Percentiles rank a stretch among this genome's conserved stretches.
phyloP scores from a whole-genome alignment of 2,888 invertebrate genomes.

The Tenthredo notha region DNA sequence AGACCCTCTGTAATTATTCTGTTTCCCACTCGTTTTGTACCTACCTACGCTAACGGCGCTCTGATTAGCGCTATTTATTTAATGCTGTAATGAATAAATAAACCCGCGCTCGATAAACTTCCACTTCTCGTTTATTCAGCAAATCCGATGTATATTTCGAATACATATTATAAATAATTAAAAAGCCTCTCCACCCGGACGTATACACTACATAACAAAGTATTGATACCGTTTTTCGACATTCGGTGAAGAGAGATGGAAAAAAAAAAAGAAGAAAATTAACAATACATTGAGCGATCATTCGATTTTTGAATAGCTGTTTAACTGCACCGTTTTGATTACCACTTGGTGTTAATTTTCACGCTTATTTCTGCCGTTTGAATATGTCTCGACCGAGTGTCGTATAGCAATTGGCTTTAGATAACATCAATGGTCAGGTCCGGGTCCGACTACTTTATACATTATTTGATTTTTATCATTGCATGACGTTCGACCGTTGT shows the following conservation, averaged over 20 bases:
- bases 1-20: constrained; percentile 76
- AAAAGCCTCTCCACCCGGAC: background rate
- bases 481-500: constrained; percentile 25
- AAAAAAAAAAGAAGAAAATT: background rate
- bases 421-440: constrained; percentile 58
- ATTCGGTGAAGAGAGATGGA: background rate
- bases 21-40: constrained; percentile 70
- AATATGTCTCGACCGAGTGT: constrained; percentile 45
- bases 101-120: constrained; percentile 50
- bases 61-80: constrained; percentile 63
- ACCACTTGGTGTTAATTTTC: constrained; percentile 2
- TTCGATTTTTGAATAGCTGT: background rate
- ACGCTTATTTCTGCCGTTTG: constrained; percentile 10
- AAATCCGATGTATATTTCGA: constrained; percentile 45
- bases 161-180: constrained; percentile 30
- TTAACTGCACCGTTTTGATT: background rate
- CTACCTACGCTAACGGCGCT: constrained; percentile 60
- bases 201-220: background rate
- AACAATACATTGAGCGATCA: background rate
- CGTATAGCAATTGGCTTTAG: constrained; percentile 60
- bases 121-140: constrained; percentile 33
- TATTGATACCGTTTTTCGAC: background rate
- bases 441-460: constrained; percentile 55
- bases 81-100: constrained; percentile 58
- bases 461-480: constrained; percentile 69